Conservation (phyloP, 1,140 invertebrate genomes). For the Leguminivora glycinivorella region DNA sequence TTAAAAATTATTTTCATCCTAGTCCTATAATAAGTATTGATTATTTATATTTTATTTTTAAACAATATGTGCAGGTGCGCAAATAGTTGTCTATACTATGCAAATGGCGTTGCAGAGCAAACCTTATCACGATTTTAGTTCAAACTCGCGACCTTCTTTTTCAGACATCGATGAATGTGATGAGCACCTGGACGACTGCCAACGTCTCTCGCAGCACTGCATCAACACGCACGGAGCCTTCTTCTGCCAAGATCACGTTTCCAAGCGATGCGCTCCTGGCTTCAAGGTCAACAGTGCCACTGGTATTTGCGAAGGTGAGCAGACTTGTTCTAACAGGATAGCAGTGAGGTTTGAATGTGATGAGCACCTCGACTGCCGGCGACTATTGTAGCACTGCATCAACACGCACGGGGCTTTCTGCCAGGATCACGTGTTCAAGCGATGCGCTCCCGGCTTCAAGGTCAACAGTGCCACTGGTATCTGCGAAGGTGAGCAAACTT, state of each 20-base stretch:
- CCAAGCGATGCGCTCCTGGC: constrained; percentile 83
- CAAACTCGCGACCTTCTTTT: constrained; percentile 32
- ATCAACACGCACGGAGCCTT: constrained; percentile 86
- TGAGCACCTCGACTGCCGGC: constrained; percentile 81
- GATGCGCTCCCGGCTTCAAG: constrained; percentile 85
- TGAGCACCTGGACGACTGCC: constrained; percentile 82
- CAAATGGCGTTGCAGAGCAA: too few relatives aligned
- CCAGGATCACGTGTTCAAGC: constrained; percentile 80
- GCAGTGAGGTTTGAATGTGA: too few relatives aligned
- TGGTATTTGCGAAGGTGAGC: constrained; percentile 81
- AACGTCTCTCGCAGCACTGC: constrained; percentile 82
- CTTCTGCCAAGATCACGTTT: constrained; percentile 82
- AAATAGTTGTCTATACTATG: too few relatives aligned
- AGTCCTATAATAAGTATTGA: too few relatives aligned
- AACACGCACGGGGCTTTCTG: constrained; percentile 86
- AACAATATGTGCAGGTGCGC: too few relatives aligned
- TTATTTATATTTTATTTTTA: too few relatives aligned
- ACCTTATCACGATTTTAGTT: too few relatives aligned
- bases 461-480: constrained; percentile 78
- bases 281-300: constrained; percentile 82
- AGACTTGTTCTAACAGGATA: not conserved
- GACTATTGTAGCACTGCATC: constrained; percentile 83
- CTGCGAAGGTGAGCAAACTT: constrained; percentile 83
- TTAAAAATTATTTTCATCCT: too few relatives aligned
- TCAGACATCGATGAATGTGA: constrained; percentile 87